These are phyloP conservation scores for Promerops cafer DNA, from an alignment of 2,113 vertebrate species.

Conservation along the genomic window DNA sequence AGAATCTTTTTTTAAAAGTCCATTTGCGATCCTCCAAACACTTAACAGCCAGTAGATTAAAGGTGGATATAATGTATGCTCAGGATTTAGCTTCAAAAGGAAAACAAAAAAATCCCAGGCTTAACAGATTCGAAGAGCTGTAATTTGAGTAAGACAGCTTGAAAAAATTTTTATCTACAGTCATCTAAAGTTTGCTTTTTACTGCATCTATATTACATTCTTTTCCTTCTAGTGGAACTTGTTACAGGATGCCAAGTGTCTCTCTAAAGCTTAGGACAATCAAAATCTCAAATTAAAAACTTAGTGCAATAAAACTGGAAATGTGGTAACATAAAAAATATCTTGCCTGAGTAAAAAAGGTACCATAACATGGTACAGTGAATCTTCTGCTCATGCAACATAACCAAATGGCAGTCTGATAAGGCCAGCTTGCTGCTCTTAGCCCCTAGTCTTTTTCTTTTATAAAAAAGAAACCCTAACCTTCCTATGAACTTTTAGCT, in stretches of 20 bases:
- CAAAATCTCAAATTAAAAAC: background rate
- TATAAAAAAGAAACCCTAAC: slow-evolving; percentile 44
- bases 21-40: background rate
- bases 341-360: background rate
- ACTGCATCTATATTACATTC: background rate
- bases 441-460: background rate
- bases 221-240: background rate
- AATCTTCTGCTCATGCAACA: background rate
- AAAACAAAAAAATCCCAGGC: background rate
- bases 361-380: background rate
- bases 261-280: background rate
- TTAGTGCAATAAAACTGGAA: background rate
- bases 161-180: background rate
- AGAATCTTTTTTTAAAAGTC: background rate
- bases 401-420: slow-evolving; percentile 5
- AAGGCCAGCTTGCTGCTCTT: slow-evolving; percentile 14
- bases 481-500: slow-evolving; percentile 77
- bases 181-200: background rate
- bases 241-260: background rate
- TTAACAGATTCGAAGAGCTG: background rate
- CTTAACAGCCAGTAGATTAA: background rate
- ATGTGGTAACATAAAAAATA: background rate
- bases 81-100: background rate
- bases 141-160: background rate
- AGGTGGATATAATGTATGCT: background rate